A percentile compares a stretch with the other conserved stretches of the same genome.
phyloP scores from a whole-genome alignment of 2,797 vertebrate species.

The Cheirogaleus major region DNA sequence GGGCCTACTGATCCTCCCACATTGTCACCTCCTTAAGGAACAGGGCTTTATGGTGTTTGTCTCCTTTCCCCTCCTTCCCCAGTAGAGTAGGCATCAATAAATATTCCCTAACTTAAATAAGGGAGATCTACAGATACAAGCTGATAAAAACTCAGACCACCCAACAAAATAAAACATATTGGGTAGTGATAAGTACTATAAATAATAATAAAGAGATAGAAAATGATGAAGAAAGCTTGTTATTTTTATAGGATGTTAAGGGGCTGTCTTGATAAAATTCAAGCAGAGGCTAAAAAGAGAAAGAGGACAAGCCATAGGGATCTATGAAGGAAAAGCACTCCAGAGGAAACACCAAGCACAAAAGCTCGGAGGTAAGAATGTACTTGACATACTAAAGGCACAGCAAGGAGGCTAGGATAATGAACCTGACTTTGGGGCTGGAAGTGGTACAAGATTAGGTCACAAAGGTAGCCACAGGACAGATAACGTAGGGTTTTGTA shows the following conservation, averaged over 20 bases:
- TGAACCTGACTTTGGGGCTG: not conserved
- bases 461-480: not conserved
- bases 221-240: not conserved
- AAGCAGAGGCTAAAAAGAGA: not conserved
- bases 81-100: not conserved
- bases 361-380: not conserved
- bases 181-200: not conserved
- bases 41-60: not conserved
- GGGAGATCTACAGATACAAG: not conserved
- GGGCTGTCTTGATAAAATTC: not conserved
- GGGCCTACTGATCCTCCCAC: not conserved
- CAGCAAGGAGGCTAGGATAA: not conserved
- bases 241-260: not conserved
- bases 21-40: not conserved
- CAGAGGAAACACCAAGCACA: not conserved
- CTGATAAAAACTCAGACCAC: not conserved
- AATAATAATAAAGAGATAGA: not conserved
- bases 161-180: not conserved
- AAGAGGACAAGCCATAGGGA: not conserved
- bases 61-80: not conserved
- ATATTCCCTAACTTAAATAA: not conserved
- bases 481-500: not conserved
- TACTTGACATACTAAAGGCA: not conserved
- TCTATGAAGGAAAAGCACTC: not conserved
- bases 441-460: not conserved